Conservation (phyloP, 2,113 vertebrate genomes). For the Tympanuchus pallidicinctus region DNA sequence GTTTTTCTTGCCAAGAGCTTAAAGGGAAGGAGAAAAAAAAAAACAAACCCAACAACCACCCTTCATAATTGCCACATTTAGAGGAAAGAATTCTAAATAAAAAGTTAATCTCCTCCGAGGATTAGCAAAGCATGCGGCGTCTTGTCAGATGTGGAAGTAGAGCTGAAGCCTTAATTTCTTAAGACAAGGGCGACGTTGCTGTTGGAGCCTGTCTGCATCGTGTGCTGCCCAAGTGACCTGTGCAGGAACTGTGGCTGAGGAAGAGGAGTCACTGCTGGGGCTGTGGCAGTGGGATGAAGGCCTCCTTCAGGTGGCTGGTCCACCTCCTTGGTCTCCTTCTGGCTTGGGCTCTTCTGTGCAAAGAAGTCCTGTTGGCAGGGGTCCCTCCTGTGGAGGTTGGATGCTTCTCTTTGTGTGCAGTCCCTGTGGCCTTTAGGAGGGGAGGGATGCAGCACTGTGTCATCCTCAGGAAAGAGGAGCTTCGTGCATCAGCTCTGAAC, state of each 20-base stretch:
- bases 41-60: not conserved
- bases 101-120: conserved; percentile 84
- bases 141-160: conserved; percentile 79
- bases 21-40: not conserved
- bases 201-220: not conserved
- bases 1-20: conserved; percentile 32
- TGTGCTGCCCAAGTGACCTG: not conserved
- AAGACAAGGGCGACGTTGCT: conserved; percentile 31
- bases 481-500: rapidly evolving
- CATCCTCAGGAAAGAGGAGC: not conserved
- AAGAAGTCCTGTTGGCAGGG: not conserved
- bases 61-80: conserved; percentile 79
- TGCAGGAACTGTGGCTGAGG: rapidly evolving
- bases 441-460: not conserved
- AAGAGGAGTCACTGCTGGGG: not conserved
- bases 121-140: conserved; percentile 83
- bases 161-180: not conserved
- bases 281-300: not conserved
- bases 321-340: not conserved
- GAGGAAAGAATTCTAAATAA: conserved; percentile 86
- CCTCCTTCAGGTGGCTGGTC: not conserved
- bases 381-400: rapidly evolving
- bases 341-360: rapidly evolving
- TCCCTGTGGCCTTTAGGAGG: rapidly evolving
- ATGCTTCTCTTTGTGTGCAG: not conserved